Conservation (phyloP, 35 echinoderm and acorn worm species). For the Ophiothrix spiculata region DNA sequence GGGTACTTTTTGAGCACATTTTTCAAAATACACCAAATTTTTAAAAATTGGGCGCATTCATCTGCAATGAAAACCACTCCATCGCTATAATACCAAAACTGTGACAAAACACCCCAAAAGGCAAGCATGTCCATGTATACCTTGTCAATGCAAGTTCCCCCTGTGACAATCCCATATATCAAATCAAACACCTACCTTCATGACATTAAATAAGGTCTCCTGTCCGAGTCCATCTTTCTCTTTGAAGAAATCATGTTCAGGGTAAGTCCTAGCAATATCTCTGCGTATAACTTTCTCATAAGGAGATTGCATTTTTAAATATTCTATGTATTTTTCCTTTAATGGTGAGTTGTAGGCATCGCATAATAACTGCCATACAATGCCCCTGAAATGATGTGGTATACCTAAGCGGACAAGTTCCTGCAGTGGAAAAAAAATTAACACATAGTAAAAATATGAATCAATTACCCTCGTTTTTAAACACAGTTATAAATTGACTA, state of each 20-base stretch:
- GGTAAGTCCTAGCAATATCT: slow-evolving; percentile 95
- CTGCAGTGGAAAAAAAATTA: slow-evolving; percentile 45
- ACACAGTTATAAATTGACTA: too few species aligned
- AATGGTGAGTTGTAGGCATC: slow-evolving; percentile 84
- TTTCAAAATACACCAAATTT: too few species aligned
- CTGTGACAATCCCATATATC: too few species aligned
- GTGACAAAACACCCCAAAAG: too few species aligned
- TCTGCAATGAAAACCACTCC: too few species aligned
- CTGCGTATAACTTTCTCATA: slow-evolving; percentile 85
- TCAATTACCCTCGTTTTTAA: too few species aligned
- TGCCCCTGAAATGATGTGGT: slow-evolving; percentile 97
- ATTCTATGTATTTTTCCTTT: slow-evolving; percentile 89
- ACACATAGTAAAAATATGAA: too few species aligned
- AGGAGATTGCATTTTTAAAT: slow-evolving; percentile 92
- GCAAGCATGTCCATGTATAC: too few species aligned
- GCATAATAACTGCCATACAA: slow-evolving; percentile 96
- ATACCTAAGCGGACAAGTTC: slow-evolving; percentile 83
- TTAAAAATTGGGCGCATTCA: too few species aligned
- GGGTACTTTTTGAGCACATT: too few species aligned
- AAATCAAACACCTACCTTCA: slow-evolving; percentile 67
- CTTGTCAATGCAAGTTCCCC: too few species aligned
- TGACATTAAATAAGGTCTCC: slow-evolving; percentile 98
- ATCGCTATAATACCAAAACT: too few species aligned
- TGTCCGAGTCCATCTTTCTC: slow-evolving; percentile 98
- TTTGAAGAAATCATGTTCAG: slow-evolving; percentile 99